These are phyloP conservation scores for Malurus melanocephalus DNA, from an alignment of 2,113 vertebrate species.

Conservation along the genomic window DNA sequence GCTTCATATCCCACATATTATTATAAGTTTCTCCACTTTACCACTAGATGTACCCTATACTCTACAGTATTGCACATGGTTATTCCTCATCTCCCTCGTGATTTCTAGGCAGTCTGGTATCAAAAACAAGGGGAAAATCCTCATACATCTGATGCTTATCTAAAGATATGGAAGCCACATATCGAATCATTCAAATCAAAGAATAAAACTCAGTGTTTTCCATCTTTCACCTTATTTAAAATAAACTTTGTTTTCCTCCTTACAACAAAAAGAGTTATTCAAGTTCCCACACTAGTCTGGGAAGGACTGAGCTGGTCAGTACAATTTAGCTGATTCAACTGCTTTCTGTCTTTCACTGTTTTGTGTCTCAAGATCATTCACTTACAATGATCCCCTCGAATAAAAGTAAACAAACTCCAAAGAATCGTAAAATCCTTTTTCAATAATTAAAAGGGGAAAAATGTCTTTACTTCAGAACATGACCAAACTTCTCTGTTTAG, in stretches of 20 bases:
- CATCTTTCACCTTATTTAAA: neutral
- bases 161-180: neutral
- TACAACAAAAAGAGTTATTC: neutral
- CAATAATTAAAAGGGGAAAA: neutral
- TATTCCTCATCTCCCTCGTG: neutral
- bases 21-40: constrained; percentile 43
- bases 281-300: neutral
- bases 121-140: constrained; percentile 1
- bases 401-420: neutral
- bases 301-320: neutral
- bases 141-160: neutral
- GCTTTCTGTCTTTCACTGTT: neutral
- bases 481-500: neutral
- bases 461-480: neutral
- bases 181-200: neutral
- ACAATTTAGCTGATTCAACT: neutral
- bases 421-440: neutral
- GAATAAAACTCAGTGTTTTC: neutral
- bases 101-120: neutral
- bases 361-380: neutral
- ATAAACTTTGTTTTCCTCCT: neutral
- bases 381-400: neutral
- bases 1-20: constrained; percentile 11
- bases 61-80: neutral
- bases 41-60: constrained; percentile 49